phyloP scores from a whole-genome alignment of 2,113 vertebrate genomes.

The Stegastes partitus region DNA sequence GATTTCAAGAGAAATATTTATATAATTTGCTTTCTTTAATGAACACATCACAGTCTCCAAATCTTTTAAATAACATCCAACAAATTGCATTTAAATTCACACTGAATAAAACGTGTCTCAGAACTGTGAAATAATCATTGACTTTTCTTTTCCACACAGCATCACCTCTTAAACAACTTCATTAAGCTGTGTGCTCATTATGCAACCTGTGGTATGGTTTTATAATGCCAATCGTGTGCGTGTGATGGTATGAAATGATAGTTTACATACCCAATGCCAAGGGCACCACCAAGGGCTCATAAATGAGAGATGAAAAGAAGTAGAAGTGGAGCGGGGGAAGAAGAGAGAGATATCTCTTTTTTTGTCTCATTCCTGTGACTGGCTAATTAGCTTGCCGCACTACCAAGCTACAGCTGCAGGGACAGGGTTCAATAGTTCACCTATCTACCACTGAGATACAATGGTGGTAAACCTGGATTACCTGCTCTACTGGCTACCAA shows the following conservation, averaged over 20 bases:
- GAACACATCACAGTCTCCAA: constrained; percentile 13
- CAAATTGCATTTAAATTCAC: constrained; percentile 51
- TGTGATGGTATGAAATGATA: constrained; percentile 75
- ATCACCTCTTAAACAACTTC: constrained; percentile 70
- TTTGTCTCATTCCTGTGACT: constrained; percentile 63
- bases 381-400: constrained; percentile 76
- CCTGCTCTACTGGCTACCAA: constrained; percentile 67
- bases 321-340: constrained; percentile 63
- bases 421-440: constrained; percentile 80
- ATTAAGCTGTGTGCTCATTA: constrained; percentile 74
- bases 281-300: constrained; percentile 83
- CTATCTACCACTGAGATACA: constrained; percentile 76
- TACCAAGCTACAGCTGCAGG: constrained; percentile 70
- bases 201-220: constrained; percentile 59
- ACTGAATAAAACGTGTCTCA: constrained; percentile 33
- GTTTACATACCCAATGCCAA: constrained; percentile 81
- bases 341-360: constrained; percentile 44
- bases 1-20: constrained; percentile 18
- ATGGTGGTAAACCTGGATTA: constrained; percentile 78
- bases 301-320: constrained; percentile 82
- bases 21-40: constrained; percentile 11
- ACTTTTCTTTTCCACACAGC: constrained; percentile 52
- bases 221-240: constrained; percentile 69
- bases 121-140: constrained; percentile 51
- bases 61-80: constrained; percentile 11